Percentiles rank a stretch among this genome's conserved stretches.
phyloP scores from a whole-genome alignment of 2,888 invertebrate genomes.

The Neria commutata region DNA sequence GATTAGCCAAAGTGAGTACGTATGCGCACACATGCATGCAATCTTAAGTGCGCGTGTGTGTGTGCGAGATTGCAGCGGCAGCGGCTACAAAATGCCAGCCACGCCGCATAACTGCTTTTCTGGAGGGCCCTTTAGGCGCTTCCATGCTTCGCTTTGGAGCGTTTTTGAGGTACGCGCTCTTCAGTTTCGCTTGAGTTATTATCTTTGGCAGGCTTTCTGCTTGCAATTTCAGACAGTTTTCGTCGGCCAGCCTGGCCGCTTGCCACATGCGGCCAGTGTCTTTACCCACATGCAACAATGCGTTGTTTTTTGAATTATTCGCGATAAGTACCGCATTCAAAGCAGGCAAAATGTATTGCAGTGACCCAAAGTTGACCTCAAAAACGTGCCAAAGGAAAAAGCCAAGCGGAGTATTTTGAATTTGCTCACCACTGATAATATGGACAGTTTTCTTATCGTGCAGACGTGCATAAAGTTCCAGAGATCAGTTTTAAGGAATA shows the following conservation, averaged over 20 bases:
- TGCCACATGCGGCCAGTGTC: background rate
- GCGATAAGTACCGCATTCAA: background rate
- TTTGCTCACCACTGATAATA: background rate
- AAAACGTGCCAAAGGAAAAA: background rate
- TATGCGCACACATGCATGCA: no score
- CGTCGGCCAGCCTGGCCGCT: no score
- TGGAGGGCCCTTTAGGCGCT: background rate
- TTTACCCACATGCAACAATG: background rate
- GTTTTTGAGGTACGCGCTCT: background rate
- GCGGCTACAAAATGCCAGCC: background rate
- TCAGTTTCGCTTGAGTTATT: background rate
- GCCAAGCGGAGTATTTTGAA: background rate
- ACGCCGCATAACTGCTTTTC: slow-evolving; percentile 3
- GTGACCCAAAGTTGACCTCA: background rate
- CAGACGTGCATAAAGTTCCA: no score
- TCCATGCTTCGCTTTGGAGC: background rate
- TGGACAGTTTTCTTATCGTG: no score
- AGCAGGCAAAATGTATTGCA: background rate
- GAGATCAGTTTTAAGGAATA: no score
- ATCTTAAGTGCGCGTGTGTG: background rate
- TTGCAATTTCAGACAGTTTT: background rate
- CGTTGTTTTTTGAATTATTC: slow-evolving; percentile 3
- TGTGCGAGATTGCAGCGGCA: background rate
- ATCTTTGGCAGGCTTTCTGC: background rate
- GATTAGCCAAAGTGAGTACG: slow-evolving; percentile 37